Percentiles rank a stretch among this genome's conserved stretches.
These are phyloP conservation scores for Eulemur rufifrons DNA, from an alignment of 2,113 vertebrate genomes.

Conservation along the genomic window DNA sequence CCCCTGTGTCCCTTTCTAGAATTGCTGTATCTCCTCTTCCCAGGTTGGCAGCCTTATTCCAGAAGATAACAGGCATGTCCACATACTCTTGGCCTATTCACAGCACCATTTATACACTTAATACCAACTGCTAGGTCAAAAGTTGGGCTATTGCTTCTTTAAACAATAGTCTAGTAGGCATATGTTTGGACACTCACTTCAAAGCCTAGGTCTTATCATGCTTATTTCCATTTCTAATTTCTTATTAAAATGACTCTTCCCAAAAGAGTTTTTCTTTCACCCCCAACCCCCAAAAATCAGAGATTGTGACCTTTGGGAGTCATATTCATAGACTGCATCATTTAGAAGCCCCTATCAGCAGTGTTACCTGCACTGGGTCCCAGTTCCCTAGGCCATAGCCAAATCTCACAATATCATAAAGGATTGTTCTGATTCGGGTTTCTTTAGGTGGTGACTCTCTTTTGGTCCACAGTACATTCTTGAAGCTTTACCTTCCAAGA, in stretches of 20 bases:
- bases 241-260: constrained; percentile 15
- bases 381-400: neutral
- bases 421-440: neutral
- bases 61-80: neutral
- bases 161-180: neutral
- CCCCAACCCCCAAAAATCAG: neutral
- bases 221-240: neutral
- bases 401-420: neutral
- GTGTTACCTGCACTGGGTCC: neutral
- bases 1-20: neutral
- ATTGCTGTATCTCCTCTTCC: neutral
- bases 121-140: neutral
- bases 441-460: neutral
- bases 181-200: neutral
- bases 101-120: neutral
- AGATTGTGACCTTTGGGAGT: neutral
- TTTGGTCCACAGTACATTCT: neutral
- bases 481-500: neutral
- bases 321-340: neutral
- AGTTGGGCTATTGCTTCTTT: neutral
- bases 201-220: neutral
- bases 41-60: neutral
- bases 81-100: neutral
- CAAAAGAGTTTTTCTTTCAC: neutral
- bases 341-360: neutral